Conservation (phyloP, 1,140 invertebrate species). For the Aphelinus certus region DNA sequence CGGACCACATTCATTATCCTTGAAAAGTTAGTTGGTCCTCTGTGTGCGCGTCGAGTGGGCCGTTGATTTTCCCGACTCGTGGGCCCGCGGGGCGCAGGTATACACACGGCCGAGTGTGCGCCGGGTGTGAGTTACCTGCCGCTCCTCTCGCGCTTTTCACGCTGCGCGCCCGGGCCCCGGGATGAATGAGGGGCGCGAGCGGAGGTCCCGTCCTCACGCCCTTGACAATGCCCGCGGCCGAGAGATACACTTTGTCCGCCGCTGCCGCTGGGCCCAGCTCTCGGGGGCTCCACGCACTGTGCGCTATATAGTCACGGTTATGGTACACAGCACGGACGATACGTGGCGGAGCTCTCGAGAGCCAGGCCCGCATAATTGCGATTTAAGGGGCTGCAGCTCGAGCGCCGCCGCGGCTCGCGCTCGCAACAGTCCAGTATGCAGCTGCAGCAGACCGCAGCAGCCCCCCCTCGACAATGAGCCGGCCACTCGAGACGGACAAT, state of each 20-base stretch:
- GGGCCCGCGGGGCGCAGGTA: too few species aligned
- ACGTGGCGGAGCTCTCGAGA: conserved; percentile 9
- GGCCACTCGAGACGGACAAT: conserved; percentile 47
- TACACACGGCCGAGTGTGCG: too few species aligned
- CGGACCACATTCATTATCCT: conserved; percentile 27
- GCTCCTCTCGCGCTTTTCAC: conserved; percentile 32
- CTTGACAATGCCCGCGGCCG: conserved; percentile 35
- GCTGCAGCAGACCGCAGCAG: conserved; percentile 32
- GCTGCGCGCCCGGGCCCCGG: conserved; percentile 16
- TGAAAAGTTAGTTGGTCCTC: conserved; percentile 3
- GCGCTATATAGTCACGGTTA: too few species aligned
- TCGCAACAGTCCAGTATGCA: conserved; percentile 16
- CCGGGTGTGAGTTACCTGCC: conserved; percentile 32
- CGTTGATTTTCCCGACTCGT: neutral
- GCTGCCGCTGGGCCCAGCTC: neutral
- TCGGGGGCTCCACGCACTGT: neutral
- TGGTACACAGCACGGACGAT: conserved; percentile 3
- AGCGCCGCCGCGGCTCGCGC: neutral
- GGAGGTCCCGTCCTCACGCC: conserved; percentile 39
- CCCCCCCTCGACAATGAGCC: conserved; percentile 29
- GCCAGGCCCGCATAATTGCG: conserved; percentile 48
- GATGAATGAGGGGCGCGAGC: conserved; percentile 12
- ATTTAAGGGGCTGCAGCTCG: conserved; percentile 42
- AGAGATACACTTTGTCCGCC: conserved; percentile 32
- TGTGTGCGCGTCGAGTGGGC: neutral